Percentiles rank a stretch among this genome's conserved stretches.
These are phyloP conservation scores for Tillus elongatus DNA, from an alignment of 2,888 invertebrate species.

Conservation along the genomic window DNA sequence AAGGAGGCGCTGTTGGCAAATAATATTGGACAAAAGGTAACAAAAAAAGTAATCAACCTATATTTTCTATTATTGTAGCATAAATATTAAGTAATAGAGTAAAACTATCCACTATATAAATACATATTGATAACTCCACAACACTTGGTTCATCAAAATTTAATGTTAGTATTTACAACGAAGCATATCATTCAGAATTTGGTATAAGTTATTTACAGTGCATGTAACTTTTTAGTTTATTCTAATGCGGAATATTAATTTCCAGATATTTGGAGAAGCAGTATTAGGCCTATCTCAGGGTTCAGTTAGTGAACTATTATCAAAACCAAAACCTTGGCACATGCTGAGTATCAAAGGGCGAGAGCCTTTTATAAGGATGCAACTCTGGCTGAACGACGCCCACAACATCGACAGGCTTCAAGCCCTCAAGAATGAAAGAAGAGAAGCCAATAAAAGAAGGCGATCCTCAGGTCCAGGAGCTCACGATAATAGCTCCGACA, in stretches of 20 bases:
- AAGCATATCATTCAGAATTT: too few species aligned
- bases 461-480: constrained; percentile 72
- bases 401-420: constrained; percentile 91
- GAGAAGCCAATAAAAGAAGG: constrained; percentile 85
- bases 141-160: too few species aligned
- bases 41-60: constrained; percentile 13
- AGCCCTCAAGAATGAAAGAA: constrained; percentile 79
- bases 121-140: too few species aligned
- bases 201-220: too few species aligned
- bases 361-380: constrained; percentile 94
- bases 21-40: constrained; percentile 91
- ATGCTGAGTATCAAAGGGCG: constrained; percentile 97
- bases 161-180: too few species aligned
- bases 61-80: too few species aligned
- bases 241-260: too few species aligned
- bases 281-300: constrained; percentile 94
- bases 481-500: constrained; percentile 80
- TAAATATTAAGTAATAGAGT: too few species aligned
- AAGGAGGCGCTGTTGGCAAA: constrained; percentile 94
- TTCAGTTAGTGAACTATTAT: constrained; percentile 91
- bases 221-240: too few species aligned
- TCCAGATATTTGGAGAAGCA: constrained; percentile 89
- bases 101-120: too few species aligned
- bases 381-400: constrained; percentile 91
- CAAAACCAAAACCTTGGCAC: constrained; percentile 98